Evolutionary conservation across 1,140 invertebrate genomes (phyloP).

Genomic region (Druon quercuslanigerum): DNA sequence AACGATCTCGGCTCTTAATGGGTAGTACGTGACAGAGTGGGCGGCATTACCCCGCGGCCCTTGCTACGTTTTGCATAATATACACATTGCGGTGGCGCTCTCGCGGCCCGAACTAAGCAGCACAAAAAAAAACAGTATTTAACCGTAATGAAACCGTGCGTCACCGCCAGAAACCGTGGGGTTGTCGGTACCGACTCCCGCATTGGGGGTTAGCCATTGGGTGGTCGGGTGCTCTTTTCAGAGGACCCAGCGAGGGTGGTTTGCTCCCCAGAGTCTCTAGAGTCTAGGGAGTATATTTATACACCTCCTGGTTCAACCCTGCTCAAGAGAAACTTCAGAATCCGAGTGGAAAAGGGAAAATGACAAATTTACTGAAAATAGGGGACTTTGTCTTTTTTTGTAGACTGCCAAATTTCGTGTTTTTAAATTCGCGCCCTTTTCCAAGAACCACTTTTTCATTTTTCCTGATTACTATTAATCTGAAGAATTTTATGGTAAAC

Average conservation of each 20-base stretch:
- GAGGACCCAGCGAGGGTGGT: not conserved
- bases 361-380: too few species aligned
- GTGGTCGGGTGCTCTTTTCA: not conserved
- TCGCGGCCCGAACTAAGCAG: slow-evolving; percentile 25
- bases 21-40: slow-evolving; percentile 61
- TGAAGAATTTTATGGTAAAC: too few species aligned
- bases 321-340: too few species aligned
- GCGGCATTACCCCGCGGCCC: slow-evolving; percentile 45
- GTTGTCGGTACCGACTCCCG: not conserved
- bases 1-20: slow-evolving; percentile 60
- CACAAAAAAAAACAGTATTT: slow-evolving; percentile 45
- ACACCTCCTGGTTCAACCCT: too few species aligned
- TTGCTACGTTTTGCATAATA: slow-evolving; percentile 63
- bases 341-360: too few species aligned
- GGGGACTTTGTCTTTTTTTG: too few species aligned
- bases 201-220: slow-evolving; percentile 5
- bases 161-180: slow-evolving; percentile 39
- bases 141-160: slow-evolving; percentile 50
- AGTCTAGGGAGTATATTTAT: too few species aligned
- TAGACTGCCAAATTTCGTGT: too few species aligned
- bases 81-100: slow-evolving; percentile 47
- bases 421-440: too few species aligned
- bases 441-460: too few species aligned
- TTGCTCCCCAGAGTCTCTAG: too few species aligned
- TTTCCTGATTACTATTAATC: too few species aligned